phyloP scores from a whole-genome alignment of 2,113 vertebrate species.

The Dinomys branickii region DNA sequence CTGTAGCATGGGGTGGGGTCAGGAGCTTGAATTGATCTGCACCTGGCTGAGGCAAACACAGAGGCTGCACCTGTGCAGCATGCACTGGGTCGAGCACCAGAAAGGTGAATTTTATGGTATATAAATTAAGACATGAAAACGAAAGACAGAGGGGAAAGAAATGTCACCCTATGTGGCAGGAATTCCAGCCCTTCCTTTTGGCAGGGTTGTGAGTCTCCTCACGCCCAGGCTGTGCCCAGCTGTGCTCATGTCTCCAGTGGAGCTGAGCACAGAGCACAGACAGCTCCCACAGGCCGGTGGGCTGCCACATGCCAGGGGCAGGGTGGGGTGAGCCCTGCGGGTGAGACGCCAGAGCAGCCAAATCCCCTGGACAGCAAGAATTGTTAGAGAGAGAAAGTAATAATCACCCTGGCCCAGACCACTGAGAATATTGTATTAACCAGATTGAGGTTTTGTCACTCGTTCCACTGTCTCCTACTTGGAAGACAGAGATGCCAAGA shows the following conservation, averaged over 20 bases:
- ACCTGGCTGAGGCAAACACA: too few species aligned
- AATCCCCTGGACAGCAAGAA: neutral
- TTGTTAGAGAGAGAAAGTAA: neutral
- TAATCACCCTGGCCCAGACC: too few species aligned
- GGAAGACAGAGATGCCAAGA: neutral
- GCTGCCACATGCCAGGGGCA: too few species aligned
- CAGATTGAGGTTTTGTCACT: neutral
- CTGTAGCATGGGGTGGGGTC: accelerated
- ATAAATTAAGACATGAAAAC: neutral
- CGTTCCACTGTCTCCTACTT: neutral
- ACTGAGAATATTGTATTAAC: neutral
- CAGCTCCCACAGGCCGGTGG: too few species aligned
- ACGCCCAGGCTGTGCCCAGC: neutral
- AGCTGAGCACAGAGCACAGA: neutral
- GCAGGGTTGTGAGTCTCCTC: neutral
- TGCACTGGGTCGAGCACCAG: too few species aligned
- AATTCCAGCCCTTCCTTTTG: neutral
- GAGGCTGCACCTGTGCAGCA: too few species aligned
- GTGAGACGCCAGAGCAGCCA: too few species aligned
- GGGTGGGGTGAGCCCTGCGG: too few species aligned
- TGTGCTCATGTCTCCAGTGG: too few species aligned
- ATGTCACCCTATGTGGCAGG: neutral
- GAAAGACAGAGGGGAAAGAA: neutral
- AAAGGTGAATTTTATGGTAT: neutral
- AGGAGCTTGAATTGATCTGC: neutral